Conservation (phyloP, 2,113 vertebrate genomes). For the Pedionomus torquatus region DNA sequence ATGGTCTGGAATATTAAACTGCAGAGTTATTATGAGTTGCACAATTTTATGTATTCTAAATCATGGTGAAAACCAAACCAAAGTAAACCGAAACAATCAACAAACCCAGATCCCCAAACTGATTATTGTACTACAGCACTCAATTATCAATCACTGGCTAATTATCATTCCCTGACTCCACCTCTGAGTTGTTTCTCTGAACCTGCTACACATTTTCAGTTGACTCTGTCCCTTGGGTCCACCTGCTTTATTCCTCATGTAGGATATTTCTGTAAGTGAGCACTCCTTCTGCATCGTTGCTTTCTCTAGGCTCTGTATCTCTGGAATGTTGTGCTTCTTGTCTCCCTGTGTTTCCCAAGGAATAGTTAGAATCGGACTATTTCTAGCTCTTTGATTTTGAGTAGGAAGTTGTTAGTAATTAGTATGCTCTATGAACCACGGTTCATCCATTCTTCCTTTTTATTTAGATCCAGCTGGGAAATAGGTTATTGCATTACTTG, state of each 20-base stretch:
- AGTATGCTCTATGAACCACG: background rate
- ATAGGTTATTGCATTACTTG: background rate
- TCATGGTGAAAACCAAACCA: background rate
- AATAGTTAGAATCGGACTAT: background rate
- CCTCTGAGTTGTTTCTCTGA: background rate
- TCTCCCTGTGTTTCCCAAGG: background rate
- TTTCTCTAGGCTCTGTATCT: background rate
- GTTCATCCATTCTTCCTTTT: background rate
- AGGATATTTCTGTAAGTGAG: background rate
- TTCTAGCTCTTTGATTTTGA: background rate
- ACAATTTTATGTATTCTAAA: background rate
- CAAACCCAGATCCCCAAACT: background rate
- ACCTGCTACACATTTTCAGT: background rate
- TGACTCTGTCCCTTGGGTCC: background rate
- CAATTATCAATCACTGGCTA: background rate
- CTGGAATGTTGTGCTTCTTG: background rate
- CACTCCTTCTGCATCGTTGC: fast-evolving
- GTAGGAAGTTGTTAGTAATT: background rate
- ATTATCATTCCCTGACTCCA: background rate
- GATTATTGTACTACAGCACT: background rate
- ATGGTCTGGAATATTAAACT: background rate
- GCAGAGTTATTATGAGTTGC: background rate
- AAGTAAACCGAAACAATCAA: fast-evolving
- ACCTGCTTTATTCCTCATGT: background rate
- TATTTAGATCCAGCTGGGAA: background rate